These are phyloP conservation scores for Dasyornis broadbenti DNA, from an alignment of 2,113 vertebrate genomes.

Conservation along the genomic window DNA sequence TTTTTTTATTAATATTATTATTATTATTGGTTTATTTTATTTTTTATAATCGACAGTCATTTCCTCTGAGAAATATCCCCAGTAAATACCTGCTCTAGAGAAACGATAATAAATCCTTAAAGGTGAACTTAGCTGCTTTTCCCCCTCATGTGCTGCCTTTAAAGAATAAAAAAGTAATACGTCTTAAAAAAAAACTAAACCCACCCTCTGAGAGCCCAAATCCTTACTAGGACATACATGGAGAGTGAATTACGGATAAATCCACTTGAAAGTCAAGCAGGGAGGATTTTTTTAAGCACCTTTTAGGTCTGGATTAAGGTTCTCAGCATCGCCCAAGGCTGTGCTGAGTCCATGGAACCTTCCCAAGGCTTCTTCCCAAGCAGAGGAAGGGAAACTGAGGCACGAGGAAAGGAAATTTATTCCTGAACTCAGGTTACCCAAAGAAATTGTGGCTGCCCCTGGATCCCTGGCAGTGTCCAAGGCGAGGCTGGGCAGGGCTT, in stretches of 20 bases:
- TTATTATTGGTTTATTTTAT: conserved; percentile 1
- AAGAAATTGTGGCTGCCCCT: background rate
- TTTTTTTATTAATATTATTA: background rate
- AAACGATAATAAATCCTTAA: conserved; percentile 25
- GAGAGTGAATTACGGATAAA: conserved; percentile 10
- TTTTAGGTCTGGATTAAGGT: background rate
- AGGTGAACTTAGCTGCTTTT: conserved; percentile 39
- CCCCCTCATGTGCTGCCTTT: background rate
- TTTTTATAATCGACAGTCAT: conserved; percentile 15
- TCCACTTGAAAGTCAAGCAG: background rate
- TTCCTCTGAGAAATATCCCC: conserved; percentile 4
- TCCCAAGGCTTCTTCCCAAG: background rate
- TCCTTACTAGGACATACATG: background rate
- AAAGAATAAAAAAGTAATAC: background rate
- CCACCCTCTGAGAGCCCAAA: background rate
- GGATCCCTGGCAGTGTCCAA: background rate
- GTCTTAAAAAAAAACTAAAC: background rate
- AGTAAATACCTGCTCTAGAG: background rate
- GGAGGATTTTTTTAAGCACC: background rate
- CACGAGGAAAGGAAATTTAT: background rate
- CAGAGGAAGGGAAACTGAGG: conserved; percentile 2
- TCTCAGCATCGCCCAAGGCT: background rate
- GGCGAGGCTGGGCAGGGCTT: rapidly evolving
- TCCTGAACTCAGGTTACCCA: background rate
- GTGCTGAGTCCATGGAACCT: background rate